Percentiles rank a stretch among this genome's conserved stretches.
These are phyloP conservation scores for Anadara kagoshimensis DNA, from an alignment of 1,140 invertebrate species.

Conservation along the genomic window DNA sequence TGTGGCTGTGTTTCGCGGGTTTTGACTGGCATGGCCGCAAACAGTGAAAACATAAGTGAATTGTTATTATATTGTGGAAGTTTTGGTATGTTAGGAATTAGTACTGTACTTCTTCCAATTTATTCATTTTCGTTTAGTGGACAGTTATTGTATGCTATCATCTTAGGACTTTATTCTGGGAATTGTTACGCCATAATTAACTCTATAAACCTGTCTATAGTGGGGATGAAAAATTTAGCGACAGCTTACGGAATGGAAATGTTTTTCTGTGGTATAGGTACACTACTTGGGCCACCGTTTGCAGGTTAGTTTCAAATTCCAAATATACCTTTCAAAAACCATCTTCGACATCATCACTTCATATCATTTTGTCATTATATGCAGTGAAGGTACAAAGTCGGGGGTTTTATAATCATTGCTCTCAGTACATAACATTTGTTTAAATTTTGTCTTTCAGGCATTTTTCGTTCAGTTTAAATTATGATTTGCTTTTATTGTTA, in stretches of 20 bases:
- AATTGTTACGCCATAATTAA: conserved; percentile 19
- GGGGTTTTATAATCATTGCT: too few relatives aligned
- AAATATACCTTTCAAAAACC: neutral
- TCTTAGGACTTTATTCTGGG: conserved; percentile 15
- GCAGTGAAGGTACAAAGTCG: too few relatives aligned
- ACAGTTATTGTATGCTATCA: conserved; percentile 4
- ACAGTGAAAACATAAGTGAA: conserved; percentile 15
- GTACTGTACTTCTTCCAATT: conserved; percentile 9
- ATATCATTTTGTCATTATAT: too few relatives aligned
- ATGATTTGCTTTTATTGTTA: too few relatives aligned
- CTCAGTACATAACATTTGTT: too few relatives aligned
- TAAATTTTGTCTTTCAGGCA: too few relatives aligned
- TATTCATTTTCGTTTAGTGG: neutral
- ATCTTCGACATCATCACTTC: too few relatives aligned
- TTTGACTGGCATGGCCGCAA: conserved; percentile 13
- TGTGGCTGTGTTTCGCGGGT: neutral
- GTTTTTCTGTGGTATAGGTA: conserved; percentile 9
- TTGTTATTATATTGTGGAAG: conserved; percentile 20
- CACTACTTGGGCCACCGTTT: conserved; percentile 6
- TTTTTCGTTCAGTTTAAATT: too few relatives aligned
- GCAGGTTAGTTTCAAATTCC: conserved; percentile 9
- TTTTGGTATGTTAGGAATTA: conserved; percentile 5
- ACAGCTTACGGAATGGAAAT: conserved; percentile 15
- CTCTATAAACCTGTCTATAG: neutral
- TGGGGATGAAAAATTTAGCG: conserved; percentile 19